Percentiles rank a stretch among this genome's conserved stretches.
Conservation (phyloP, 1,140 invertebrate genomes). For the Epicauta chinensis region DNA sequence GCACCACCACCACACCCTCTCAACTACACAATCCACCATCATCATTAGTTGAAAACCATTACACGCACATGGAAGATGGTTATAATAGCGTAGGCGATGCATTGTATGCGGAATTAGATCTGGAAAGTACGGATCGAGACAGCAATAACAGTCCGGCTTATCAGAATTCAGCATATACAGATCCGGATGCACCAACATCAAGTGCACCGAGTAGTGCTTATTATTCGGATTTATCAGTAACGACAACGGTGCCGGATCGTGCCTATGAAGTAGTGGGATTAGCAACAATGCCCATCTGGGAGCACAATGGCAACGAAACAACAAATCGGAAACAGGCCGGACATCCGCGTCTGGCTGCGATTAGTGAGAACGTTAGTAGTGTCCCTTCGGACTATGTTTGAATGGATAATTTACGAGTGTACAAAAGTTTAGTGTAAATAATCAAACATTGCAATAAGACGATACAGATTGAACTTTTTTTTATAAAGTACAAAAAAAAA, state of each 20-base stretch:
- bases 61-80: slow-evolving; percentile 63
- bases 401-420: neutral
- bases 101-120: slow-evolving; percentile 60
- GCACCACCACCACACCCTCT: slow-evolving; percentile 41
- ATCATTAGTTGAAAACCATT: slow-evolving; percentile 59
- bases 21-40: slow-evolving; percentile 44
- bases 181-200: slow-evolving; percentile 56
- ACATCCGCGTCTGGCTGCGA: slow-evolving; percentile 53
- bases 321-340: slow-evolving; percentile 25
- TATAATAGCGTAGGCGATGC: slow-evolving; percentile 53
- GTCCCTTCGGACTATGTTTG: slow-evolving; percentile 60
- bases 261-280: slow-evolving; percentile 53
- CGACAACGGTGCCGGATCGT: slow-evolving; percentile 46
- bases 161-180: slow-evolving; percentile 63
- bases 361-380: slow-evolving; percentile 52
- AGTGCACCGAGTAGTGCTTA: slow-evolving; percentile 65
- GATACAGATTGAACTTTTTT: too few relatives aligned
- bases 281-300: slow-evolving; percentile 41
- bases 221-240: slow-evolving; percentile 58
- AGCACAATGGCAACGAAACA: slow-evolving; percentile 33
- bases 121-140: slow-evolving; percentile 40
- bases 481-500: too few relatives aligned
- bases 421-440: too few relatives aligned
- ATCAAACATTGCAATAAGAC: too few relatives aligned
- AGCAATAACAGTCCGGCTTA: slow-evolving; percentile 54